Evolutionary conservation across 1,140 invertebrate species (phyloP).

Genomic region (Zaprionus ornatus): DNA sequence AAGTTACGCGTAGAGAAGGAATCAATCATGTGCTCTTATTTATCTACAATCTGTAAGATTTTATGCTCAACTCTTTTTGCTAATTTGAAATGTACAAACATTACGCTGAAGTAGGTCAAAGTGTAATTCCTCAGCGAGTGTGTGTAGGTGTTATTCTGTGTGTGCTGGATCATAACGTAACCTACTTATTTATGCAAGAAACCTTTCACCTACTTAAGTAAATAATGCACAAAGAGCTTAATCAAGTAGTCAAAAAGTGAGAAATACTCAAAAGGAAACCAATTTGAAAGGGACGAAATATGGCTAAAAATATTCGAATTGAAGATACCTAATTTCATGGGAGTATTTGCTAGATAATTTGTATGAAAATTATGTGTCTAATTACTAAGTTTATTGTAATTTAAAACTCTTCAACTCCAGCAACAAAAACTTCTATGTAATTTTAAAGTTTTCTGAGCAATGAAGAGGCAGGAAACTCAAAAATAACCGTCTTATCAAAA

Average conservation of each 20-base stretch:
- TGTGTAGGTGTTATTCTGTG: not conserved
- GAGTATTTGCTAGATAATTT: not conserved
- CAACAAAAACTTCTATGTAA: not conserved
- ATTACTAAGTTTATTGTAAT: not conserved
- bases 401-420: not conserved
- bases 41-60: conserved; percentile 15
- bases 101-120: conserved; percentile 18
- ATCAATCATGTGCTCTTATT: conserved; percentile 17
- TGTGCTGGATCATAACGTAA: not conserved
- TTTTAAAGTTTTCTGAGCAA: not conserved
- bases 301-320: not conserved
- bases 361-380: not conserved
- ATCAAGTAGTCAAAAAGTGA: not conserved
- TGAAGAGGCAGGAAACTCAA: not conserved
- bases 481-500: too few relatives aligned
- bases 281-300: not conserved
- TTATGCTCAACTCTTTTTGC: not conserved
- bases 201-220: conserved; percentile 1
- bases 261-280: not conserved
- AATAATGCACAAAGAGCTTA: not conserved
- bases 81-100: conserved; percentile 23
- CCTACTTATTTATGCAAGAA: not conserved
- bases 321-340: not conserved
- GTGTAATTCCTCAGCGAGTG: not conserved
- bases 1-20: not conserved